Evolutionary conservation across 2,113 vertebrate species (phyloP), one percentile per base, ranked within the genome.

Genomic region (Ctenodactylus gundi): DNA sequence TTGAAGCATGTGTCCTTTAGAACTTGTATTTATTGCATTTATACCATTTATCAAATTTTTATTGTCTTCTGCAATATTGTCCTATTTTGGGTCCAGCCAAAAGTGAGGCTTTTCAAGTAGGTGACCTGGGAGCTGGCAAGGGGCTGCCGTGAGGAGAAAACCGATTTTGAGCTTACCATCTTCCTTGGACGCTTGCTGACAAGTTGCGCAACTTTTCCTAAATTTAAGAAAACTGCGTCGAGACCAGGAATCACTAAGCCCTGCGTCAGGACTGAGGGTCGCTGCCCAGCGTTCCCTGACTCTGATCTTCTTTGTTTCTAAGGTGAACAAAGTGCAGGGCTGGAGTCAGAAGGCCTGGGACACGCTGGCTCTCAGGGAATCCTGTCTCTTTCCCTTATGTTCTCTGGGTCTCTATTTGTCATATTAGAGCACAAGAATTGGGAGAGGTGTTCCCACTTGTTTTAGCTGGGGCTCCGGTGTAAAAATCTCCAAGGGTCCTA

Each of bases 151-250:
- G 64, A 62, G 29, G 46, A 82, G 21, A 23, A 62, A 55, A 68
- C 10, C 25, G 15, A 31, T 36, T 67, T 82, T 23, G n/a, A 58
- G 27, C 2, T 55, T 64, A 36, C 64, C 7, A 1, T 84, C 39
- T 39, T 70, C 31, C 70, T 67, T 58, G 78, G 60, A 31, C 55
- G 6, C 9, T 67, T 36, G 31, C 20, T 2, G 41, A 21, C 53
- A 85, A 36, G 9, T 34, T 46, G n/a, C 0, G 6, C 11, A 46
- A 17, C 21, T 36, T 64, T 88, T 85, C 51, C 72, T 15, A 49
- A 76, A 72, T 85, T 29, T 77, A 91, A 64, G 44, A 76, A 55
- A 76, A 67, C 53, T 60, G n/a, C 10, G 49, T 67, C 57, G 46
- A 55, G 86, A 46, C 36, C 12, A 25, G 83, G n/a, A 64, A n/a